These are phyloP conservation scores for Griposia aprilina DNA, from an alignment of 2,888 invertebrate species.

Conservation along the genomic window DNA sequence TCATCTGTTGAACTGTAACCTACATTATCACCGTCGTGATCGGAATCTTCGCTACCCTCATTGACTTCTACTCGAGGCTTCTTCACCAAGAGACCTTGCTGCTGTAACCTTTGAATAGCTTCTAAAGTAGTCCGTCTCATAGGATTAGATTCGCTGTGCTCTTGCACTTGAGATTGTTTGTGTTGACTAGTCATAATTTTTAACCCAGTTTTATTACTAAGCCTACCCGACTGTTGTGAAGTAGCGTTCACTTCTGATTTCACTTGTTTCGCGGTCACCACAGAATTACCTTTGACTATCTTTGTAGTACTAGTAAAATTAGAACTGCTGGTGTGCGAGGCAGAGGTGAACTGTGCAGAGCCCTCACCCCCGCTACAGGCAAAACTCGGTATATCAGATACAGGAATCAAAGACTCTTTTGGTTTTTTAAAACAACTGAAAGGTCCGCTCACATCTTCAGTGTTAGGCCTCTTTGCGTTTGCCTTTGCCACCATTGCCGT, in stretches of 20 bases:
- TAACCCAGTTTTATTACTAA: constrained; percentile 79
- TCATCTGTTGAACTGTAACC: constrained; percentile 71
- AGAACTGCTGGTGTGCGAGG: constrained; percentile 77
- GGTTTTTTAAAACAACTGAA: constrained; percentile 87
- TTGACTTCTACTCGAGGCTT: constrained; percentile 82
- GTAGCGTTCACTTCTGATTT: constrained; percentile 80
- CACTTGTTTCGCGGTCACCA: constrained; percentile 80
- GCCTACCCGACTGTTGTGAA: constrained; percentile 80
- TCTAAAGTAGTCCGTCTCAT: constrained; percentile 82
- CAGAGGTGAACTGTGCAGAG: constrained; percentile 74
- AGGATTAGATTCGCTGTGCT: constrained; percentile 77
- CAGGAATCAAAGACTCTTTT: constrained; percentile 82
- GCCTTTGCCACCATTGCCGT: constrained; percentile 71
- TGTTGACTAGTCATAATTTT: constrained; percentile 82
- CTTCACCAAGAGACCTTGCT: constrained; percentile 85
- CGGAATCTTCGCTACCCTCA: constrained; percentile 75
- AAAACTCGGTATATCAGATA: constrained; percentile 73
- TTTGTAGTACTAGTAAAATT: constrained; percentile 80
- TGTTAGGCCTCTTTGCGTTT: constrained; percentile 72
- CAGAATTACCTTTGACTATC: constrained; percentile 78
- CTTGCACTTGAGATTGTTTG: constrained; percentile 81
- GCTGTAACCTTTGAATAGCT: constrained; percentile 86
- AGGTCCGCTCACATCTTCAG: constrained; percentile 76
- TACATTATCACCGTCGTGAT: constrained; percentile 74
- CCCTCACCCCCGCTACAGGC: constrained; percentile 68